phyloP scores from a whole-genome alignment of 2,888 invertebrate species.

The Ennomos quercinarius region DNA sequence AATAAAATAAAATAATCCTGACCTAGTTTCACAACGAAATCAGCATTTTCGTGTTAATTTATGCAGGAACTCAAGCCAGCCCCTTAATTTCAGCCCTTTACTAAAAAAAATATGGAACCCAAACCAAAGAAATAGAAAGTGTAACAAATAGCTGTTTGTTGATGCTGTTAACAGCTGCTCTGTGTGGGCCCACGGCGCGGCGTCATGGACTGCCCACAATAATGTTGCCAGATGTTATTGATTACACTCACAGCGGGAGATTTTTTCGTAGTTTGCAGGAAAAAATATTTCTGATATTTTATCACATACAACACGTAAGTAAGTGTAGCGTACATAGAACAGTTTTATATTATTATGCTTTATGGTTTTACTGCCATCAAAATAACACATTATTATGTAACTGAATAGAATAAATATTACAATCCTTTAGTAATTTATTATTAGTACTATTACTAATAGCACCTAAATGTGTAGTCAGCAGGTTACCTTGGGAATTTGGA shows the following conservation, averaged over 20 bases:
- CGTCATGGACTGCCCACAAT: neutral
- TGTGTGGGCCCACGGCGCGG: slow-evolving; percentile 14
- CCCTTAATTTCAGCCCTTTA: slow-evolving; percentile 17
- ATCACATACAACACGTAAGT: no score
- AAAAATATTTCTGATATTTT: no score
- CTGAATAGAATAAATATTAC: no score
- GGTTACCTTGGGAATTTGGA: no score
- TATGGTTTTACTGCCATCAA: no score
- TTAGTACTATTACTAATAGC: no score
- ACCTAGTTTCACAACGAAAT: slow-evolving; percentile 14
- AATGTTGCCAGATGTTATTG: slow-evolving; percentile 28
- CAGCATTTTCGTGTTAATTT: slow-evolving; percentile 30
- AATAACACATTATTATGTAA: no score
- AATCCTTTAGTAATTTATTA: no score
- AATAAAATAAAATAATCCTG: no score
- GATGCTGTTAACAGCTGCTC: slow-evolving; percentile 9
- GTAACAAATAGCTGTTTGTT: slow-evolving; percentile 24
- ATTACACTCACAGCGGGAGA: neutral
- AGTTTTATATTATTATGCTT: no score
- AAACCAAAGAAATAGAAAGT: slow-evolving; percentile 23
- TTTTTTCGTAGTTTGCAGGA: neutral
- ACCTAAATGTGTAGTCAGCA: no score
- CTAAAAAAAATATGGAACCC: slow-evolving; percentile 11
- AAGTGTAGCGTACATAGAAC: slow-evolving; percentile 9
- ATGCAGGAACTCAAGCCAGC: slow-evolving; percentile 35